phyloP scores from a whole-genome alignment of 2,113 vertebrate genomes.

The Chionis minor region DNA sequence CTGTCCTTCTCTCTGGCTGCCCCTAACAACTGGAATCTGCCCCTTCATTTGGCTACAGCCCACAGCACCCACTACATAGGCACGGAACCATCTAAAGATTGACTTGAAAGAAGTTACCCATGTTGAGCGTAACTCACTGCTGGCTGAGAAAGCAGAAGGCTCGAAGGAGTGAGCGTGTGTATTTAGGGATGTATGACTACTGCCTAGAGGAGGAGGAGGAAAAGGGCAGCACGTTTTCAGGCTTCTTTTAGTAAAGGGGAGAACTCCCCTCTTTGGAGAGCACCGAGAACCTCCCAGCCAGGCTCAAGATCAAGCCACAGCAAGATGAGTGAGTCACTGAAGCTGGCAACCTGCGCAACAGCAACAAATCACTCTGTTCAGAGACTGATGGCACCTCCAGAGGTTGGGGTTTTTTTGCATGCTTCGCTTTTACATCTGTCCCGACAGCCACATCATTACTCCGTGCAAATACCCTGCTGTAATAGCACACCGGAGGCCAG shows the following conservation, averaged over 20 bases:
- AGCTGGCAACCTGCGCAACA: neutral
- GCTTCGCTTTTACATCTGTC: neutral
- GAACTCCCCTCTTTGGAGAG: neutral
- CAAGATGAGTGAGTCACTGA: neutral
- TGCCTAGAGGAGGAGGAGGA: neutral
- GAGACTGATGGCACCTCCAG: neutral
- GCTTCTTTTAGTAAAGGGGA: neutral
- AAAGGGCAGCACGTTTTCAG: neutral
- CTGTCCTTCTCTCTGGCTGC: neutral
- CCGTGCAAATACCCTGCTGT: neutral
- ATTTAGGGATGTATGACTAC: neutral
- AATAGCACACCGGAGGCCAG: neutral
- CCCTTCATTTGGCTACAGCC: neutral
- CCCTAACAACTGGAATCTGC: neutral
- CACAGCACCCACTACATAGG: neutral
- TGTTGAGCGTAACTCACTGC: neutral
- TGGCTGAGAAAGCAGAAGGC: neutral
- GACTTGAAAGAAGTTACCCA: neutral
- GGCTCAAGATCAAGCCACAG: neutral
- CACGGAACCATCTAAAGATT: neutral
- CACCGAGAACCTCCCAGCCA: neutral
- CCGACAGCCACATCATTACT: accelerated
- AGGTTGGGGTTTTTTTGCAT: neutral
- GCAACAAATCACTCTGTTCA: neutral
- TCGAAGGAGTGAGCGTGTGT: accelerated